Base-by-base conservation (phyloP, 2,888 invertebrate species). In the Rhaphigaster nebulosa region DNA sequence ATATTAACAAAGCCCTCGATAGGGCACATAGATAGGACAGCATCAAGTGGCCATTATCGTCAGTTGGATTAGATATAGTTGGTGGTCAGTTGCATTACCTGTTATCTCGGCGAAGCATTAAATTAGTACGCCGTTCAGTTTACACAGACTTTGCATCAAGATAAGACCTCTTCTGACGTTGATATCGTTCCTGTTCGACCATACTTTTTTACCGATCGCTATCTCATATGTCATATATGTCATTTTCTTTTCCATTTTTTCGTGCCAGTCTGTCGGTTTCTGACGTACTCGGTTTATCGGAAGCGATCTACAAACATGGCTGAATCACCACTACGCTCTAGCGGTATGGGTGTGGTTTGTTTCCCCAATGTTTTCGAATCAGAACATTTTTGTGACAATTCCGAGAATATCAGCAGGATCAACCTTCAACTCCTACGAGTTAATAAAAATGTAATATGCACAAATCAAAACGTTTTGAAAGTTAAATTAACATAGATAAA, bases 31-130 rank as follows among this genome's bases (percentile, higher is more conserved):
- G 84, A 84, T 84, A 84, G 84, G 26, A 13, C 34, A 76, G 45
- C 80, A 45, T 80, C 80, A 80, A 80, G 80, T 80, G 41, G 80
- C 45, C 45, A 84, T 84, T 84, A 84, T 84, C 84, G 45, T n/a
- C 84, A 84, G 84, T 84, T 45, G 84, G 84, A 45, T 84, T 84
- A 84, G 84, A 84, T 84, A 84, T 84, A 41, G 84, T 84, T 84
- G 45, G n/a, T 50, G 84, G 84, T 84, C 84, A 84, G 84, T 84
- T 84, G 84, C 84, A 84, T 84, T 84, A 84, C n/a, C 84, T 50
- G 45, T 84, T 84, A 84, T 84, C 84, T 84, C 84, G 3, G 26
- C 26, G 20, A 84, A 23, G 84, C 84, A 84, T 84, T 84, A 84
- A 84, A 84, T 84, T 84, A 45, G 84, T 84, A 45, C 45, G 50